A percentile compares a stretch with the other conserved stretches of the same genome.
Evolutionary conservation across 2,113 vertebrate genomes (phyloP).

Genomic region (Hoplias malabaricus): DNA sequence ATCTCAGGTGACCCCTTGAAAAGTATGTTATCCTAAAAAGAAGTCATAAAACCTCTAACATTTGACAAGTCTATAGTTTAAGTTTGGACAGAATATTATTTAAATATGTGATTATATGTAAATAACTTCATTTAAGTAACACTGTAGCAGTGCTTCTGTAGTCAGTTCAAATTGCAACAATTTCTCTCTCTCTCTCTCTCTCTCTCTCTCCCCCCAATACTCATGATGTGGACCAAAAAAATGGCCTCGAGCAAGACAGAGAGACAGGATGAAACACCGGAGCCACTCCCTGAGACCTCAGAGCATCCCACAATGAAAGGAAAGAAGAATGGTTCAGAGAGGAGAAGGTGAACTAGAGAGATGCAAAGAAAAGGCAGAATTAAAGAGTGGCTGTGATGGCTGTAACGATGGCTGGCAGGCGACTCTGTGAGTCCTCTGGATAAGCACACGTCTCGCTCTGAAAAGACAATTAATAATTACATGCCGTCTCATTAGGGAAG

Average conservation of each 20-base stretch:
- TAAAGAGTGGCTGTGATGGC: not conserved
- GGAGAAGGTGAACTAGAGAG: slow-evolving; percentile 21
- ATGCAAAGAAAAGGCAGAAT: not conserved
- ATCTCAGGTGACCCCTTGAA: not conserved
- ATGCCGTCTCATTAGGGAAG: slow-evolving; percentile 34
- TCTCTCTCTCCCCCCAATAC: not conserved
- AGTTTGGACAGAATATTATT: not conserved
- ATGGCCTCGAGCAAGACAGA: not conserved
- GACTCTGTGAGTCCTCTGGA: slow-evolving; percentile 18
- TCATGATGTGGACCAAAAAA: too few species aligned
- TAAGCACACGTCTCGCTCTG: slow-evolving; percentile 25
- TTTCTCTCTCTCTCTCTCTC: not conserved
- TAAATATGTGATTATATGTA: not conserved
- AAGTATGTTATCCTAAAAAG: not conserved
- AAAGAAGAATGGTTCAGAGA: slow-evolving; percentile 21
- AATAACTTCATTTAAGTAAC: not conserved
- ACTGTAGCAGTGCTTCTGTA: not conserved
- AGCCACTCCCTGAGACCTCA: not conserved
- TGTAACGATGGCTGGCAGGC: slow-evolving; percentile 32
- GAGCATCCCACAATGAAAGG: not conserved
- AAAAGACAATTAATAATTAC: slow-evolving; percentile 49
- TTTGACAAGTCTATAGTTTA: not conserved
- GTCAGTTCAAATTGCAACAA: not conserved
- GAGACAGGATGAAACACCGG: slow-evolving; percentile 4
- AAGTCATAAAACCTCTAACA: not conserved